Conservation (phyloP, 2,888 invertebrate species). For the Aricia artaxerxes region DNA sequence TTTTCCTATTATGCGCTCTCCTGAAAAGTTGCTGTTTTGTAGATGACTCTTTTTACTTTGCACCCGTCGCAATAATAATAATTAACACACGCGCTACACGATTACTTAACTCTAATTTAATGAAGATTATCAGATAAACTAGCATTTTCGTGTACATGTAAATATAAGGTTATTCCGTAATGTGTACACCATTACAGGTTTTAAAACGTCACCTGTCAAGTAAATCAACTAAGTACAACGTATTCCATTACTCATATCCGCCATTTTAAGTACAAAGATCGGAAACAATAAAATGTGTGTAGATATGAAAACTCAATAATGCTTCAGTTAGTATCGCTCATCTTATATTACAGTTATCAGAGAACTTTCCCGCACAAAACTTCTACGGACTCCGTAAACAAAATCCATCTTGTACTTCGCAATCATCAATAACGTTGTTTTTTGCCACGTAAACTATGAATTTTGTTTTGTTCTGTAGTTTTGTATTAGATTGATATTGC, state of each 20-base stretch:
- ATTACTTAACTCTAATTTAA: too few species aligned
- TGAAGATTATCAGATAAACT: too few species aligned
- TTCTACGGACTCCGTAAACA: slow-evolving; percentile 43
- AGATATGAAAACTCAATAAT: slow-evolving; percentile 39
- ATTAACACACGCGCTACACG: too few species aligned
- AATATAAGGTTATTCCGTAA: neutral
- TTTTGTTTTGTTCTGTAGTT: slow-evolving; percentile 17
- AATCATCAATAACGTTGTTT: slow-evolving; percentile 30
- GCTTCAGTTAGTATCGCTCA: slow-evolving; percentile 38
- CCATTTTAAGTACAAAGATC: slow-evolving; percentile 7
- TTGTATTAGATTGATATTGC: neutral
- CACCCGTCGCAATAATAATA: too few species aligned
- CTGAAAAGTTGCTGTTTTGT: too few species aligned
- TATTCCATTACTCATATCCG: neutral
- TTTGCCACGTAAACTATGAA: slow-evolving; percentile 22
- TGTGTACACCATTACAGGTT: neutral
- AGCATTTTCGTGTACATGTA: neutral
- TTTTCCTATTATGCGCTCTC: too few species aligned
- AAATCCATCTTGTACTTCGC: slow-evolving; percentile 36
- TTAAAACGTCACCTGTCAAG: neutral
- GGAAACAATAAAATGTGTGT: slow-evolving; percentile 29
- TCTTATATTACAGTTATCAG: slow-evolving; percentile 46
- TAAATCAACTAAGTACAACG: neutral
- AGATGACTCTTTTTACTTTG: too few species aligned
- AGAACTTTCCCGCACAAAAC: slow-evolving; percentile 38